Evolutionary conservation across 2,888 invertebrate species (phyloP), one percentile per base, ranked within the genome.

Genomic region (Allygus modestus): DNA sequence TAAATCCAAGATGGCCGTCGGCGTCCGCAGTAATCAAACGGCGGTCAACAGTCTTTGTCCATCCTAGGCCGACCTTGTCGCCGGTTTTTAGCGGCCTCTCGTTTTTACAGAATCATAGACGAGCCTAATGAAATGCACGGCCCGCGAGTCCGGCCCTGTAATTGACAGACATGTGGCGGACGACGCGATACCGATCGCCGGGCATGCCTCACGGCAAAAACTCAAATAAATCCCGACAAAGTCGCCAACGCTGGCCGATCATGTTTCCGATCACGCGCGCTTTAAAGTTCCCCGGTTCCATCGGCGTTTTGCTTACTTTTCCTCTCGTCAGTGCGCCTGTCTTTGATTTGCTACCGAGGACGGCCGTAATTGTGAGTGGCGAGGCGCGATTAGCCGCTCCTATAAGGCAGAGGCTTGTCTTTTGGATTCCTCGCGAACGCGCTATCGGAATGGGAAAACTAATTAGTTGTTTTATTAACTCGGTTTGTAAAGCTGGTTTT

Each of bases 71-170:
- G 43, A 43, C 73, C 73, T 75, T 75, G 73, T 61, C 61, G 33
- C 26, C 20, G 43, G 41, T 75, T 77, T 51, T 77, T 77, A 77
- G 77, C 51, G 77, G 51, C 23, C 43, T 41, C 71, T 15, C 1
- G 43, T 75, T 77, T 77, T 77, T 77, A 77, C 77, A 28, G 28
- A 46, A 46, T 77, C 77, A 77, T 77, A 77, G 77, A 77, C 71
- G 37, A 17, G 31, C 9, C 26, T 77, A 77, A 77, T 77, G 77
- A 77, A 77, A 77, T 77, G 77, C 77, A 77, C 73, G 23, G 73
- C 2, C 41, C 15, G 69, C 31, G 69, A 12, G 61, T 23, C 61
- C n/a, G n/a, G n/a, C n/a, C n/a, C n/a, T n/a, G 77, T 77, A 77
- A 77, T 77, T 77, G 77, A 77, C 77, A 77, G 51, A 28, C 46